Evolutionary conservation across 2,113 vertebrate species (phyloP).

Genomic region (Struthio camelus): DNA sequence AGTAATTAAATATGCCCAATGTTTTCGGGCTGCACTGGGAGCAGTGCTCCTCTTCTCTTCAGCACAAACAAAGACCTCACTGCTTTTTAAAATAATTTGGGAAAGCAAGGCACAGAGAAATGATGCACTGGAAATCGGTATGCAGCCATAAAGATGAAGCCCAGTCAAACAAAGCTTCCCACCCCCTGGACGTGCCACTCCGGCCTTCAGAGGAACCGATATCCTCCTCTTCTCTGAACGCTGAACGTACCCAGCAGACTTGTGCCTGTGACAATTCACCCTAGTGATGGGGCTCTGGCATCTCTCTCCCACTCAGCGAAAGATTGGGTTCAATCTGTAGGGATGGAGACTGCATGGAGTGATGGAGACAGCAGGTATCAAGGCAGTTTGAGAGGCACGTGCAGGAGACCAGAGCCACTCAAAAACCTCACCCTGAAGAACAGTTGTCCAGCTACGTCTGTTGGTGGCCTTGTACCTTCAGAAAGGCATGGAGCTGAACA

Average conservation of each 20-base stretch:
- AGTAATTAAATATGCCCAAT: neutral
- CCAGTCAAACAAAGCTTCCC: neutral
- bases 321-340: neutral
- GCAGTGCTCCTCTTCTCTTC: neutral
- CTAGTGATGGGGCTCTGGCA: neutral
- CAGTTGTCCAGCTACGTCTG: neutral
- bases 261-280: neutral
- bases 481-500: neutral
- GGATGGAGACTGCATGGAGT: neutral
- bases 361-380: slow-evolving; percentile 4
- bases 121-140: neutral
- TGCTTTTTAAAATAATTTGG: neutral
- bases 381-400: neutral
- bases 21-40: slow-evolving; percentile 9
- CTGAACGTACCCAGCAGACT: neutral
- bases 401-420: neutral
- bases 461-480: neutral
- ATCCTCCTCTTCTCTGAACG: neutral
- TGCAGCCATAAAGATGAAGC: neutral
- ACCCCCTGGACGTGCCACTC: neutral
- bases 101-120: slow-evolving; percentile 38
- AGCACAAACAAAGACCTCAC: neutral
- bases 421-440: neutral
- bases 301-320: neutral
- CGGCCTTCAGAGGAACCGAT: neutral